A percentile compares a stretch with the other conserved stretches of the same genome.
phyloP scores from a whole-genome alignment of 2,888 invertebrate species.

The Cetonia aurata region DNA sequence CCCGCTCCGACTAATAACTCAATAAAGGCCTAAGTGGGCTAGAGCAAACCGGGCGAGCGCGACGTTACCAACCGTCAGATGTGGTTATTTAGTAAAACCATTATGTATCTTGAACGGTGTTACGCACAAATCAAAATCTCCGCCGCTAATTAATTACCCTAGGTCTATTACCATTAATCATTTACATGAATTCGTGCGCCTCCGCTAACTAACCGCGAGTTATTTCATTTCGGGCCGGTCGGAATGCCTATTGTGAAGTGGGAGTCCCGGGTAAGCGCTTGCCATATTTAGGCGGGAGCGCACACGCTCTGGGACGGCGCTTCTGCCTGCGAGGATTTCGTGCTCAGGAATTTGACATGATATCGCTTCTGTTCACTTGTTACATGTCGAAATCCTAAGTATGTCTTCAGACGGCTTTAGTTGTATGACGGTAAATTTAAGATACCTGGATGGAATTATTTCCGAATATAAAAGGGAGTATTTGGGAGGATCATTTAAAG shows the following conservation, averaged over 20 bases:
- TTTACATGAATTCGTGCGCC: conserved; percentile 36
- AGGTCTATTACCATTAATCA: conserved; percentile 40
- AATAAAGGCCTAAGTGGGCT: conserved; percentile 19
- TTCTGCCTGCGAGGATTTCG: conserved; percentile 28
- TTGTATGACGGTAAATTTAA: conserved; percentile 11
- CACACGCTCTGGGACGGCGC: conserved; percentile 24
- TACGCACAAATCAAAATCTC: conserved; percentile 35
- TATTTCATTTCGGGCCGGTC: conserved; percentile 27
- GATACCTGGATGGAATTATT: neutral
- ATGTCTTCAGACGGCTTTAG: conserved; percentile 10
- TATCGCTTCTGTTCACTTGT: neutral
- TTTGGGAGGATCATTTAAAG: neutral
- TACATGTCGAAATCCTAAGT: conserved; percentile 26
- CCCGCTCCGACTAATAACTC: conserved; percentile 4
- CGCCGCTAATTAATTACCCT: conserved; percentile 34
- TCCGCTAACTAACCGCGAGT: conserved; percentile 35
- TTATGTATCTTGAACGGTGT: conserved; percentile 32
- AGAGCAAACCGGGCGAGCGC: neutral
- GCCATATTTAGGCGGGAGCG: conserved; percentile 23
- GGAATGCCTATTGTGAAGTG: conserved; percentile 27
- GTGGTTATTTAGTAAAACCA: conserved; percentile 36
- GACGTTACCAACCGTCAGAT: conserved; percentile 8
- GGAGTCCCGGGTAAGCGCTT: conserved; percentile 15
- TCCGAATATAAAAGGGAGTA: neutral
- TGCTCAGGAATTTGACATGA: conserved; percentile 35